Evolutionary conservation across 2,797 vertebrate species (phyloP), one percentile per base, ranked within the genome.

Genomic region (Tachyglossus aculeatus): DNA sequence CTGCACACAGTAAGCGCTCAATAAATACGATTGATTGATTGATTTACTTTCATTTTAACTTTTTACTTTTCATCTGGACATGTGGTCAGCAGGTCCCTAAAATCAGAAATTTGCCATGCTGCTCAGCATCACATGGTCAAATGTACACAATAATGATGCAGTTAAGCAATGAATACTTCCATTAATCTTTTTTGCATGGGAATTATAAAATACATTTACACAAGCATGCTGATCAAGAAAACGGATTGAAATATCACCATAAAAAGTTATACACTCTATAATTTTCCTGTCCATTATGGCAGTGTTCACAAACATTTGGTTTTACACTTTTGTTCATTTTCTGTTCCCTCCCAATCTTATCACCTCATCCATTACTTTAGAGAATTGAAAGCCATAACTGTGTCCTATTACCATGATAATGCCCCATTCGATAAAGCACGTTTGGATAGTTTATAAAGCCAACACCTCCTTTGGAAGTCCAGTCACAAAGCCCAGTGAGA

Each of bases 251-350:
- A 78, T 3, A 47, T 73, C 82, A 32, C 57, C 37, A 40, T 37
- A 71, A 77, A 81, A 82, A 88, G 54, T 84, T 68, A 76, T 78
- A 27, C 77, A 86, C 43, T 71, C 81, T 85, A 37, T 53, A 19
- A 24, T 50, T 61, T 7, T 71, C 24, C 32, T 81, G 74, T 29
- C 27, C 22, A 39, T 77, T 76, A 38, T 67, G 60, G 11, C 14
- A 31, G 55, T 66, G 14, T 66, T 36, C 32, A 39, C 27, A 33
- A 47, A 25, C 43, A 67, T 80, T 75, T 51, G 32, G 71, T 77
- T 53, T 24, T 25, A 67, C 29, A 29, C 11, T 68, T 50, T 18
- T 71, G 37, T 64, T 72, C 50, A 58, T 76, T 84, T n/a, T 81
- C 47, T 51, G 19, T 59, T 77, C 57, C 44, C 57, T 51, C 75